Evolutionary conservation across 2,888 invertebrate genomes (phyloP).

Genomic region (Microplitis manilae): DNA sequence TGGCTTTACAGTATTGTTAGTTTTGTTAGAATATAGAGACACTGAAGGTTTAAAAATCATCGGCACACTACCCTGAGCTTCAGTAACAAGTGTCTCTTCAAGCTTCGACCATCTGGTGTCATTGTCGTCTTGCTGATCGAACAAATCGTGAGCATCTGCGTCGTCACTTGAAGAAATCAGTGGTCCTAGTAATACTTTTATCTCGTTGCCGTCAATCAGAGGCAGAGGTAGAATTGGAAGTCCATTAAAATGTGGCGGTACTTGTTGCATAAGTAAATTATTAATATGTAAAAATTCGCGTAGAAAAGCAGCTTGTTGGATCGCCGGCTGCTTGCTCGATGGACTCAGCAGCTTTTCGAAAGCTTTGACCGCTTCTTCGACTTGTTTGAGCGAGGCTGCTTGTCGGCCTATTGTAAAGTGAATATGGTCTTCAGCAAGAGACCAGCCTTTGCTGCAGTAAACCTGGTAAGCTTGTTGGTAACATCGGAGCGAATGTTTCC

Average conservation of each 20-base stretch:
- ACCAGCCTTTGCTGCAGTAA: conserved; percentile 87
- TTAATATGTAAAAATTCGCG: conserved; percentile 90
- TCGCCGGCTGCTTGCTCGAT: conserved; percentile 79
- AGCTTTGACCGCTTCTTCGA: conserved; percentile 81
- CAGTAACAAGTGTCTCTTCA: conserved; percentile 84
- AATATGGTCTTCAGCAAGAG: conserved; percentile 95
- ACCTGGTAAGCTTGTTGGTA: conserved; percentile 94
- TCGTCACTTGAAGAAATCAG: conserved; percentile 74
- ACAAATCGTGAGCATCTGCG: conserved; percentile 59
- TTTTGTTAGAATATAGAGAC: conserved; percentile 80
- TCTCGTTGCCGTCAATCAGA: conserved; percentile 78
- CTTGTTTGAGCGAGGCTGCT: conserved; percentile 84
- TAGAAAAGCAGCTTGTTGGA: conserved; percentile 86
- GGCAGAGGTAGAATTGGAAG: conserved; percentile 84
- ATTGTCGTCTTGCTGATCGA: conserved; percentile 68
- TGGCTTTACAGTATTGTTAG: conserved; percentile 78
- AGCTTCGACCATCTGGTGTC: conserved; percentile 80
- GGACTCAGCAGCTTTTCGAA: conserved; percentile 85
- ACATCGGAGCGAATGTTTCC: conserved; percentile 91
- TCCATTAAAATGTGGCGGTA: conserved; percentile 61
- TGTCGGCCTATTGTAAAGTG: conserved; percentile 94
- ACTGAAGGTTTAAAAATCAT: conserved; percentile 86
- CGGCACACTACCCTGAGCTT: conserved; percentile 79
- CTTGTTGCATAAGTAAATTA: conserved; percentile 72
- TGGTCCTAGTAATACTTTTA: conserved; percentile 81